These are phyloP conservation scores for Tragelaphus buxtoni DNA, from an alignment of 2,113 vertebrate genomes.

Conservation along the genomic window DNA sequence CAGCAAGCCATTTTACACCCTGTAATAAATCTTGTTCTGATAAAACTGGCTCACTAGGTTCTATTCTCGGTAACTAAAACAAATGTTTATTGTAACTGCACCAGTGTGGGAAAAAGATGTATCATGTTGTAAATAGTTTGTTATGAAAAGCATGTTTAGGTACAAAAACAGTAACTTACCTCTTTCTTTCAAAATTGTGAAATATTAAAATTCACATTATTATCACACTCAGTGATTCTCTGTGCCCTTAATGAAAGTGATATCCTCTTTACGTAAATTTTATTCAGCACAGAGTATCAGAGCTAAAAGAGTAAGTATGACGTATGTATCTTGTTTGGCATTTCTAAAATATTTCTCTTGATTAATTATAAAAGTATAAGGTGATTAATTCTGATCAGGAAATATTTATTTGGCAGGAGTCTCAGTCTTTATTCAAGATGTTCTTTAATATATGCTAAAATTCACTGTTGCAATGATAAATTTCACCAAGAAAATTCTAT, in stretches of 20 bases:
- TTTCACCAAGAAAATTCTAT: conserved; percentile 57
- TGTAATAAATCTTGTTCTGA: neutral
- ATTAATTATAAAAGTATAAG: neutral
- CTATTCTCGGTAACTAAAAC: neutral
- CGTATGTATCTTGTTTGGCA: neutral
- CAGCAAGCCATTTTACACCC: neutral
- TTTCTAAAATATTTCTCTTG: neutral
- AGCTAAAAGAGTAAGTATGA: neutral
- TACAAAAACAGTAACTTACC: neutral
- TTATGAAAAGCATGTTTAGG: neutral
- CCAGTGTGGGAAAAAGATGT: neutral
- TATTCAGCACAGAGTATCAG: neutral
- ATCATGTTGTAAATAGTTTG: neutral
- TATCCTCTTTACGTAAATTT: neutral
- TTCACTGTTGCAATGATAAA: conserved; percentile 60
- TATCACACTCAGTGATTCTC: neutral
- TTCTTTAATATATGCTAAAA: conserved; percentile 62
- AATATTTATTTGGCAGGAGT: neutral
- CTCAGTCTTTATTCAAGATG: conserved; percentile 18
- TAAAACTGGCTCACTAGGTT: neutral
- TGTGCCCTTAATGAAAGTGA: neutral
- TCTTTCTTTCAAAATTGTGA: neutral
- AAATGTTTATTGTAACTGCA: neutral
- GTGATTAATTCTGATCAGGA: neutral
- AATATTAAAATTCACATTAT: conserved; percentile 19